phyloP scores from a whole-genome alignment of 1,140 invertebrate species.

The Neodiprion lecontei region DNA sequence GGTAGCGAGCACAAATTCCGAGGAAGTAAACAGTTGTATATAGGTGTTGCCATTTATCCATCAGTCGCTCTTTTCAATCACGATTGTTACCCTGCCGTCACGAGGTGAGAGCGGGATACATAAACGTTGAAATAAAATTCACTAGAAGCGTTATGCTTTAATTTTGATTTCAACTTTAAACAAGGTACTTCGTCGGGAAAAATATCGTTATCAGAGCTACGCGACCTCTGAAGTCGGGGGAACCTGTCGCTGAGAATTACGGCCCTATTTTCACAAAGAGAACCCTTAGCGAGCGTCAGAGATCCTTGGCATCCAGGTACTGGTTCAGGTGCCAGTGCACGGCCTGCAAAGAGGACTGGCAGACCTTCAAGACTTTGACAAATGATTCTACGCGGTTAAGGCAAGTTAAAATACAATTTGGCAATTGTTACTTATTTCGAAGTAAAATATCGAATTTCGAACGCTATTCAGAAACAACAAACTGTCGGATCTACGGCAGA shows the following conservation, averaged over 20 bases:
- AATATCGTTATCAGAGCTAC: conserved; percentile 75
- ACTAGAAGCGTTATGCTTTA: no score
- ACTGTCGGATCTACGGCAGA: no score
- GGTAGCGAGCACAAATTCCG: conserved; percentile 62
- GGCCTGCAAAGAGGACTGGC: conserved; percentile 81
- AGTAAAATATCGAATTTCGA: no score
- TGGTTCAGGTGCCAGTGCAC: conserved; percentile 81
- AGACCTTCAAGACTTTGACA: conserved; percentile 69
- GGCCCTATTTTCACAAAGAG: conserved; percentile 80
- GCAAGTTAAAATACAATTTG: conserved; percentile 24
- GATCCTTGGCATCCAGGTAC: conserved; percentile 74
- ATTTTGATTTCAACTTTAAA: conserved; percentile 19
- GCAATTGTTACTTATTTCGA: neutral
- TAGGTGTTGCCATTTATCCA: conserved; percentile 84
- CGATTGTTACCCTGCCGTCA: conserved; percentile 83
- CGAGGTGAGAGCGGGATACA: conserved; percentile 62
- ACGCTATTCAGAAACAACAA: no score
- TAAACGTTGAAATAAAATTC: neutral
- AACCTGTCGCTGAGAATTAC: conserved; percentile 84
- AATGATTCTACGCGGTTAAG: conserved; percentile 44
- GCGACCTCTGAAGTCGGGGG: conserved; percentile 68
- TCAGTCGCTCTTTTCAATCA: conserved; percentile 87
- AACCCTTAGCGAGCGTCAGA: conserved; percentile 67
- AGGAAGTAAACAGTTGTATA: conserved; percentile 65
- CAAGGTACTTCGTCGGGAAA: conserved; percentile 77